These are phyloP conservation scores for Lottia gigantea DNA, from an alignment of 2,888 invertebrate genomes.

Conservation along the genomic window DNA sequence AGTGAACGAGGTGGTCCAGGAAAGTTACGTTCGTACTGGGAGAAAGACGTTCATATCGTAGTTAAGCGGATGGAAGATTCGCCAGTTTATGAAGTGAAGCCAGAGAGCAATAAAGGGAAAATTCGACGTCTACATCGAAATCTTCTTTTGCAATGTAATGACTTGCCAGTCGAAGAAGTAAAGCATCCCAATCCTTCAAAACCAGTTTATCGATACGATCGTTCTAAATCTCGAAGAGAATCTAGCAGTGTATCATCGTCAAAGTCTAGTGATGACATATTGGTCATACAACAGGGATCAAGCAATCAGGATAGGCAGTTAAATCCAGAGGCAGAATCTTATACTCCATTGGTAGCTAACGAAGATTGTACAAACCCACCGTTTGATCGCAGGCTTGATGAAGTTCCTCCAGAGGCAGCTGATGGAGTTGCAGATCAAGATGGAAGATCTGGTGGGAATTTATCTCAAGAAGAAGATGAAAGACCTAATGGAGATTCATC, in stretches of 20 bases:
- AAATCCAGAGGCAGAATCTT: not conserved
- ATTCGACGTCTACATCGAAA: conserved; percentile 25
- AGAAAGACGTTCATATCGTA: conserved; percentile 25
- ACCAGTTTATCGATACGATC: too few relatives aligned
- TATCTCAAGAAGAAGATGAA: too few relatives aligned
- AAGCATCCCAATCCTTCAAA: not conserved
- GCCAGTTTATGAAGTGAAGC: conserved; percentile 27
- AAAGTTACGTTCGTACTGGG: conserved; percentile 30
- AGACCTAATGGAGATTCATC: too few relatives aligned
- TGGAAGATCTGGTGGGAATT: too few relatives aligned
- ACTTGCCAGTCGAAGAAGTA: conserved; percentile 2
- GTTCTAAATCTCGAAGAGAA: too few relatives aligned
- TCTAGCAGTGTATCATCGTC: too few relatives aligned
- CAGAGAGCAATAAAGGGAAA: conserved; percentile 18
- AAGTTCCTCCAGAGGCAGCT: not conserved
- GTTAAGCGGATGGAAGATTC: conserved; percentile 5
- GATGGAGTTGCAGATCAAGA: not conserved
- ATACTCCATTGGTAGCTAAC: not conserved
- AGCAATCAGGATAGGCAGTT: not conserved
- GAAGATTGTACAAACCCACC: too few relatives aligned
- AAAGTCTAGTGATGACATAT: not conserved
- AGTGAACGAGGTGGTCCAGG: conserved; percentile 29
- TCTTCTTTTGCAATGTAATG: conserved; percentile 16
- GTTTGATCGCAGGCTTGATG: not conserved
- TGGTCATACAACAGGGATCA: not conserved